A percentile compares a stretch with the other conserved stretches of the same genome.
Conservation (phyloP, 2,888 invertebrate genomes). For the Bruchidius siliquastri region DNA sequence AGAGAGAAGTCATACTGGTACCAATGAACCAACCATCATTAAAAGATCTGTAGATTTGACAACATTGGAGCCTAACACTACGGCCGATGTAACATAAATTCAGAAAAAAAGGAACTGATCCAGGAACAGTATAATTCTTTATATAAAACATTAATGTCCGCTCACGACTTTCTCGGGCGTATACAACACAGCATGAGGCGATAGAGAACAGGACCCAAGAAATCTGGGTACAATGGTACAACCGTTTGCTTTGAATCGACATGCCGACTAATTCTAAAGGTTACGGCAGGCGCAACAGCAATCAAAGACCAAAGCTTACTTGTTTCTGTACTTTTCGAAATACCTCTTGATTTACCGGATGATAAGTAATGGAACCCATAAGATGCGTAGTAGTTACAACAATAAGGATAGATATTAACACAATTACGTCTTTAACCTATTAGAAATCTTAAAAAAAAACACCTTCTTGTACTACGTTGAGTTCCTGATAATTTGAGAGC, state of each 20-base stretch:
- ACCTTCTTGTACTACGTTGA: no score
- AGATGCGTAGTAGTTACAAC: no score
- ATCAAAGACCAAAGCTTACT: not conserved
- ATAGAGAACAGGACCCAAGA: not conserved
- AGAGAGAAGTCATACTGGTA: no score
- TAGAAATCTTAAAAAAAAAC: no score
- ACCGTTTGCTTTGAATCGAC: not conserved
- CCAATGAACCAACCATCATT: no score
- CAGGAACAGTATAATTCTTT: not conserved
- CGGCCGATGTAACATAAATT: not conserved
- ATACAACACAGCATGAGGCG: not conserved
- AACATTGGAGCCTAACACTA: not conserved
- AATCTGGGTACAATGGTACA: not conserved
- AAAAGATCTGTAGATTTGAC: no score
- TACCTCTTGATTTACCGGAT: no score
- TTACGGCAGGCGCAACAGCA: not conserved
- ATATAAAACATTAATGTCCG: not conserved
- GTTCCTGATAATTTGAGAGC: no score
- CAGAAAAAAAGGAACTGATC: not conserved
- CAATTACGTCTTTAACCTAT: no score
- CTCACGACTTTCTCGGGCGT: not conserved
- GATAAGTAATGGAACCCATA: no score
- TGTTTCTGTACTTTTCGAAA: not conserved
- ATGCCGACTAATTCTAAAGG: not conserved
- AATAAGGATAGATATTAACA: no score